These are phyloP conservation scores for Lymantria monacha DNA, from an alignment of 2,888 invertebrate genomes.

Conservation along the genomic window DNA sequence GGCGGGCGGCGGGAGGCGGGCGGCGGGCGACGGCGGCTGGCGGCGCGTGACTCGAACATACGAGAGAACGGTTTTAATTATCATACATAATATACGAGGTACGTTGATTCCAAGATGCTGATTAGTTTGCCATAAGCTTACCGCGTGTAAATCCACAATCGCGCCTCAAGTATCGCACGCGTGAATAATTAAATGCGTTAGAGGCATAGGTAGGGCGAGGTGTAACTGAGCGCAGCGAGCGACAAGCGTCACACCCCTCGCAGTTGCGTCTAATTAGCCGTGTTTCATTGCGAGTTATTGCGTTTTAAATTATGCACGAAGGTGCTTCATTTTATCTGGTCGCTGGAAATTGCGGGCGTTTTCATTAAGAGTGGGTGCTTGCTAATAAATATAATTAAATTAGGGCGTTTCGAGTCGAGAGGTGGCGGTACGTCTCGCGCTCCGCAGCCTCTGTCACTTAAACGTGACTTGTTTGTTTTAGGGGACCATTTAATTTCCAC, in stretches of 20 bases:
- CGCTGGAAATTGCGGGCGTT: conserved; percentile 52
- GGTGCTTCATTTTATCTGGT: conserved; percentile 43
- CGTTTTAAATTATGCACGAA: conserved; percentile 63
- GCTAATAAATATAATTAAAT: conserved; percentile 67
- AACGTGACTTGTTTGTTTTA: background rate
- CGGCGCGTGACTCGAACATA: background rate
- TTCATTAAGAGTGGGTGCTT: conserved; percentile 51
- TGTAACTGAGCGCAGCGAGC: background rate
- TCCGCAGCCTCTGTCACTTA: conserved; percentile 1
- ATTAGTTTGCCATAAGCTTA: conserved; percentile 11
- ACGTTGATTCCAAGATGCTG: background rate
- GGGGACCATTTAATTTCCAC: background rate
- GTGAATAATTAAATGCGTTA: conserved; percentile 27
- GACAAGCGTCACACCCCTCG: background rate
- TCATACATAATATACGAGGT: conserved; percentile 6
- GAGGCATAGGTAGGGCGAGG: conserved; percentile 3
- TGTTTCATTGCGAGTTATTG: conserved; percentile 62
- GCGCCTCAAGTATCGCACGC: conserved; percentile 12
- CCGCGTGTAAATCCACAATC: conserved; percentile 7
- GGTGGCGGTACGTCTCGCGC: conserved; percentile 3
- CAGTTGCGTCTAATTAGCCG: conserved; percentile 59
- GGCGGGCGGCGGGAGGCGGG: background rate
- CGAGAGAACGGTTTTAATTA: conserved; percentile 12
- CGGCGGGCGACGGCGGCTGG: background rate
- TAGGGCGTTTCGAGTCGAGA: conserved; percentile 27